Conservation (phyloP, 2,888 invertebrate genomes). For the Scrobipalpa atriplicella region DNA sequence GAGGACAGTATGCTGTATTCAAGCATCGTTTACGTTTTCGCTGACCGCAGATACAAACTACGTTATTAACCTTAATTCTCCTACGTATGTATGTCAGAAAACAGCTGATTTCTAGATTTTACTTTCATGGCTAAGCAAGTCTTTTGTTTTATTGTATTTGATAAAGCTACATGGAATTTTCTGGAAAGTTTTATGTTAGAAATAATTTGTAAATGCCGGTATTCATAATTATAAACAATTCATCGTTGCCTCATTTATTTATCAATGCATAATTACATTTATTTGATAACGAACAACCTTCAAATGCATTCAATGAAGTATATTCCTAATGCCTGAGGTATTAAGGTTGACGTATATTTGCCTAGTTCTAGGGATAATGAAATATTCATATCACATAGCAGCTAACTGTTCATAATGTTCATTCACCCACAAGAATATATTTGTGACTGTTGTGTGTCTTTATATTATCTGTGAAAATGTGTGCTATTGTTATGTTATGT, state of each 20-base stretch:
- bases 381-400: background rate
- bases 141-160: background rate
- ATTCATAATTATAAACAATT: no score
- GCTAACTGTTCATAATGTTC: conserved; percentile 1
- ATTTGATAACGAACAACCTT: no score
- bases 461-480: conserved; percentile 1
- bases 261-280: no score
- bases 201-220: background rate
- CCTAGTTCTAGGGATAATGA: conserved; percentile 4
- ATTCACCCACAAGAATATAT: background rate
- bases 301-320: background rate
- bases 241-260: no score
- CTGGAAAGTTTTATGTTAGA: background rate
- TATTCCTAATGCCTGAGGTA: background rate
- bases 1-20: background rate
- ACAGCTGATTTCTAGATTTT: background rate
- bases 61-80: conserved; percentile 4
- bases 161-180: background rate
- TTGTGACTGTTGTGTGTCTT: background rate
- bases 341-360: background rate
- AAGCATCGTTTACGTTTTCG: background rate
- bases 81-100: background rate
- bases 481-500: conserved; percentile 3
- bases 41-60: background rate
- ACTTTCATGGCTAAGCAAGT: background rate